Conservation (phyloP, 2,113 vertebrate genomes). For the Boulengeromyrus knoepffleri region DNA sequence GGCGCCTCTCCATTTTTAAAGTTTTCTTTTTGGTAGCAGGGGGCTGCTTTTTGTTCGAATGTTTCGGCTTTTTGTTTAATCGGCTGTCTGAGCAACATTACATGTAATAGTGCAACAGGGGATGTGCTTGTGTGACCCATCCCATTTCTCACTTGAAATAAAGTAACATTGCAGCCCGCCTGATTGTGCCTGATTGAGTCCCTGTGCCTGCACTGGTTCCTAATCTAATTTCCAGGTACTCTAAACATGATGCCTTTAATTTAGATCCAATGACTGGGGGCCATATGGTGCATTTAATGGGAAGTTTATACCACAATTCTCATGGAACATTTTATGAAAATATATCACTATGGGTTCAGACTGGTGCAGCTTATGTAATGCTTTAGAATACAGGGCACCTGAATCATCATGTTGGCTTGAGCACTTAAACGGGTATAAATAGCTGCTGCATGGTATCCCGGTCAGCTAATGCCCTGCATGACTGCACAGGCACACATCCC, state of each 20-base stretch:
- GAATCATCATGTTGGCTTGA: not conserved
- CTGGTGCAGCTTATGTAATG: not conserved
- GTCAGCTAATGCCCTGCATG: not conserved
- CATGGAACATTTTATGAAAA: not conserved
- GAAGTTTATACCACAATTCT: not conserved
- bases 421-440: not conserved
- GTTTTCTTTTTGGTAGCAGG: constrained; percentile 23
- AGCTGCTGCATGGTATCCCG: not conserved
- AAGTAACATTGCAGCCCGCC: constrained; percentile 37
- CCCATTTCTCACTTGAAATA: constrained; percentile 35
- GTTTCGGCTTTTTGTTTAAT: constrained; percentile 20
- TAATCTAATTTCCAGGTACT: not conserved
- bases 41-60: constrained; percentile 36
- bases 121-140: constrained; percentile 21
- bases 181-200: not conserved
- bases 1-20: constrained; percentile 21
- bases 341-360: not conserved
- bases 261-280: not conserved
- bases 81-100: not conserved
- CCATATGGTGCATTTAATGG: not conserved
- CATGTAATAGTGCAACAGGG: constrained; percentile 38
- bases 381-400: not conserved
- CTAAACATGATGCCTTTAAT: not conserved
- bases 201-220: not conserved
- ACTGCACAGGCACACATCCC: not conserved